These are phyloP conservation scores for Capromys pilorides DNA, from an alignment of 2,797 vertebrate species.

Conservation along the genomic window DNA sequence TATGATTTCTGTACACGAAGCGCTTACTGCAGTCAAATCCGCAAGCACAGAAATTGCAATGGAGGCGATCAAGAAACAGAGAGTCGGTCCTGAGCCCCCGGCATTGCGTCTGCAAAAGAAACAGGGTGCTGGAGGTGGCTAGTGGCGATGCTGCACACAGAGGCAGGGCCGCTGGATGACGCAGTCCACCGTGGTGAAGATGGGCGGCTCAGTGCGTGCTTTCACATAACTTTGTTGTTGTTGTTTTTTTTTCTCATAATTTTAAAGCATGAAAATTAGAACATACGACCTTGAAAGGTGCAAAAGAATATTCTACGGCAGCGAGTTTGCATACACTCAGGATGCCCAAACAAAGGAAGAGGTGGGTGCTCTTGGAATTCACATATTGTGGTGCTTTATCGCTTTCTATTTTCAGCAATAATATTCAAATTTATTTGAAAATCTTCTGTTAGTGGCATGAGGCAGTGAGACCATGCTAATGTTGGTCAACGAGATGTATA, in stretches of 20 bases:
- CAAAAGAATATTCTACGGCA: neutral
- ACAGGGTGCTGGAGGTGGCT: neutral
- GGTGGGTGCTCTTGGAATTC: neutral
- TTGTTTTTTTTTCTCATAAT: too few relatives aligned
- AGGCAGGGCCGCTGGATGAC: neutral
- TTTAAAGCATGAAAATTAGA: neutral
- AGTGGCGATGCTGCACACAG: fast-evolving
- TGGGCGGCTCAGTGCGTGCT: neutral
- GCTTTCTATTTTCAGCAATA: neutral
- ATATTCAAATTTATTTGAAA: neutral
- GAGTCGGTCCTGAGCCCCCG: neutral
- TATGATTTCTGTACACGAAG: neutral
- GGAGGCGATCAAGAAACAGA: neutral
- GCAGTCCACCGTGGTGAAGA: neutral
- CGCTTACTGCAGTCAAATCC: neutral
- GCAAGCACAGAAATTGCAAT: neutral
- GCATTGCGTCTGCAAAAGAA: neutral
- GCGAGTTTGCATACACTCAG: neutral
- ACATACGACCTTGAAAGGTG: too few relatives aligned
- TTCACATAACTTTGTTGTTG: neutral
- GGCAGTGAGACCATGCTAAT: neutral
- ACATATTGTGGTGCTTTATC: neutral
- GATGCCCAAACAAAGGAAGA: neutral
- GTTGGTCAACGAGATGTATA: neutral
- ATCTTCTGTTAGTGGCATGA: neutral